phyloP scores from a whole-genome alignment of 1,140 invertebrate species.

The Dufourea novaeangliae region DNA sequence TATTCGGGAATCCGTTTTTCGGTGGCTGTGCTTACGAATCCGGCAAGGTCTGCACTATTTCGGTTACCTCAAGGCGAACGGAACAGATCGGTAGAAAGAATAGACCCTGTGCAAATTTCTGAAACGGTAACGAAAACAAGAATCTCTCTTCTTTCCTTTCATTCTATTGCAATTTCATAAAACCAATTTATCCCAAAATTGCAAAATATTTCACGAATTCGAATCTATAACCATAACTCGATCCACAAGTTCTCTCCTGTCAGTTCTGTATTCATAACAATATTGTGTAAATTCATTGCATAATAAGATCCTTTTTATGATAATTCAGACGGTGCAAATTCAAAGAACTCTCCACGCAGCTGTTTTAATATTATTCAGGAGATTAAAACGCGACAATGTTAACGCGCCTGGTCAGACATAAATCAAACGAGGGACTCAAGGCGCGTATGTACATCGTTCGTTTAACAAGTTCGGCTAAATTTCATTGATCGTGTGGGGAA shows the following conservation, averaged over 20 bases:
- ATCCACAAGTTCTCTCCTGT: too few relatives aligned
- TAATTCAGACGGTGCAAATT: too few relatives aligned
- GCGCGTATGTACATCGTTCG: background rate
- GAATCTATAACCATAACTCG: too few relatives aligned
- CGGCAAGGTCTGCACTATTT: constrained; percentile 43
- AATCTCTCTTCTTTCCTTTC: too few relatives aligned
- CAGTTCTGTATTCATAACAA: too few relatives aligned
- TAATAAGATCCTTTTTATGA: too few relatives aligned
- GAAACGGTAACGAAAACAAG: background rate
- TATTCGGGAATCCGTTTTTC: constrained; percentile 30
- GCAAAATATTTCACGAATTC: too few relatives aligned
- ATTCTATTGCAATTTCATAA: too few relatives aligned
- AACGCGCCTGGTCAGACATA: constrained; percentile 23
- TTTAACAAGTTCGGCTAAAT: constrained; percentile 16
- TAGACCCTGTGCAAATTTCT: constrained; percentile 12
- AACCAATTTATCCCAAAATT: too few relatives aligned
- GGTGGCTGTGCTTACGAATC: constrained; percentile 23
- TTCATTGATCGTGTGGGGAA: background rate
- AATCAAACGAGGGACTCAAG: constrained; percentile 28
- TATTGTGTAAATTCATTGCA: too few relatives aligned
- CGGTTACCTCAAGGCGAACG: constrained; percentile 40
- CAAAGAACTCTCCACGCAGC: constrained; percentile 14
- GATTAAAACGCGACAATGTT: constrained; percentile 16
- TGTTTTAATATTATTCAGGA: background rate
- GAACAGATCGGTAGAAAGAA: constrained; percentile 39